phyloP scores from a whole-genome alignment of 2,888 invertebrate genomes.

The Rhimphoctona megacephalus region DNA sequence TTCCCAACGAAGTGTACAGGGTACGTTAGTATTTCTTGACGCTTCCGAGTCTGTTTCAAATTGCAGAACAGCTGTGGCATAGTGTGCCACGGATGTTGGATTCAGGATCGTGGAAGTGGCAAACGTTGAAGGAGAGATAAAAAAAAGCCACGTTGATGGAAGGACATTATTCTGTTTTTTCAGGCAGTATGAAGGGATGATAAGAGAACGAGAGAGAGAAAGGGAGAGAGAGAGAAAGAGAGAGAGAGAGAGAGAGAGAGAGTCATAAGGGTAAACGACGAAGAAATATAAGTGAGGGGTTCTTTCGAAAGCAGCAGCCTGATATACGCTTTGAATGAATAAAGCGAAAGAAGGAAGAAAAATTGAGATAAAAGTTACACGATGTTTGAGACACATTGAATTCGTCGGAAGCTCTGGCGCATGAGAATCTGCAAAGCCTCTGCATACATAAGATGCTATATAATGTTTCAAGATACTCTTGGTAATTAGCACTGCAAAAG shows the following conservation, averaged over 20 bases:
- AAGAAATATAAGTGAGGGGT: conserved; percentile 20
- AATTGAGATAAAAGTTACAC: conserved; percentile 22
- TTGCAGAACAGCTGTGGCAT: conserved; percentile 37
- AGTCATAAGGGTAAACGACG: conserved; percentile 41
- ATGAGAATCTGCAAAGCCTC: conserved; percentile 9
- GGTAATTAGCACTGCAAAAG: conserved; percentile 46
- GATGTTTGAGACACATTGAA: conserved; percentile 39
- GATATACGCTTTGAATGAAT: conserved; percentile 37
- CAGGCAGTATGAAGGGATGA: conserved; percentile 7
- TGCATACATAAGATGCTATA: conserved; percentile 22
- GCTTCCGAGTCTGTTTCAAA: conserved; percentile 34
- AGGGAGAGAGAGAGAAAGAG: neutral
- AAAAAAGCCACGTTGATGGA: conserved; percentile 35
- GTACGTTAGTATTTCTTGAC: conserved; percentile 24
- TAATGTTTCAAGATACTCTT: conserved; percentile 48
- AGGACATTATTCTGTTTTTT: conserved; percentile 51
- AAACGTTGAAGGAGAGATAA: conserved; percentile 15
- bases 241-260: neutral
- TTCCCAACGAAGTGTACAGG: conserved; percentile 16
- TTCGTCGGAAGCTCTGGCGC: conserved; percentile 14
- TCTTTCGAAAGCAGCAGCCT: conserved; percentile 23
- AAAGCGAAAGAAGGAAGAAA: conserved; percentile 32
- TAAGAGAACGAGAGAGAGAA: neutral
- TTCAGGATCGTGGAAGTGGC: conserved; percentile 8
- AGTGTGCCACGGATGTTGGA: neutral